These are phyloP conservation scores for Lottia scabra DNA, from an alignment of 2,888 invertebrate species.

Conservation along the genomic window DNA sequence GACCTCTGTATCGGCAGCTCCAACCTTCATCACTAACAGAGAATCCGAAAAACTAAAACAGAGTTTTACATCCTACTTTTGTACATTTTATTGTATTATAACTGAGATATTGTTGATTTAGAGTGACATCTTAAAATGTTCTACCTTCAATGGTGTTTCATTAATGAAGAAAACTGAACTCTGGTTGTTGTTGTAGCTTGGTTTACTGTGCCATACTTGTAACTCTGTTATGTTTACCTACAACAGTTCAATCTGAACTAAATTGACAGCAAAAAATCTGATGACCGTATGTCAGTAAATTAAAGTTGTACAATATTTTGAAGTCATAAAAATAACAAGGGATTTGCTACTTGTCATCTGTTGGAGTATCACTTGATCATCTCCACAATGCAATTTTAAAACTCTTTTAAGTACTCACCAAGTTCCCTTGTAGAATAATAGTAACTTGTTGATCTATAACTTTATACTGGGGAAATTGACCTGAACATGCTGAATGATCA, in stretches of 20 bases:
- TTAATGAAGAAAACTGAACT: neutral
- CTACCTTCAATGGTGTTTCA: neutral
- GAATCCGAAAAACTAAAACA: too few relatives aligned
- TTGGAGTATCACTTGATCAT: too few relatives aligned
- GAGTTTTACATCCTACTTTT: neutral
- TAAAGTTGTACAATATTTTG: too few relatives aligned
- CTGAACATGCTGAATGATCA: slow-evolving; percentile 58
- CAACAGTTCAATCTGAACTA: neutral
- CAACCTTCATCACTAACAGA: slow-evolving; percentile 45
- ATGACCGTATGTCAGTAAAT: too few relatives aligned
- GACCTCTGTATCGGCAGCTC: too few relatives aligned
- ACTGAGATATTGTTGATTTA: too few relatives aligned
- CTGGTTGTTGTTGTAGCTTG: neutral
- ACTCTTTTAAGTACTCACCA: slow-evolving; percentile 39
- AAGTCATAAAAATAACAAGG: too few relatives aligned
- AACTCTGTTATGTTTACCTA: slow-evolving; percentile 34
- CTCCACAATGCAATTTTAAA: too few relatives aligned
- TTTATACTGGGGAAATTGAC: slow-evolving; percentile 46
- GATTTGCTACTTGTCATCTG: too few relatives aligned
- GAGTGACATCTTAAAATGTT: too few relatives aligned
- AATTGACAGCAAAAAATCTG: too few relatives aligned
- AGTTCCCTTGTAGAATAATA: slow-evolving; percentile 45
- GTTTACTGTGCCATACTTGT: slow-evolving; percentile 38
- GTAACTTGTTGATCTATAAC: slow-evolving; percentile 51
- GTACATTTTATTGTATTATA: too few relatives aligned